Conservation (phyloP, 2,797 vertebrate genomes). For the Denticeps clupeoides region DNA sequence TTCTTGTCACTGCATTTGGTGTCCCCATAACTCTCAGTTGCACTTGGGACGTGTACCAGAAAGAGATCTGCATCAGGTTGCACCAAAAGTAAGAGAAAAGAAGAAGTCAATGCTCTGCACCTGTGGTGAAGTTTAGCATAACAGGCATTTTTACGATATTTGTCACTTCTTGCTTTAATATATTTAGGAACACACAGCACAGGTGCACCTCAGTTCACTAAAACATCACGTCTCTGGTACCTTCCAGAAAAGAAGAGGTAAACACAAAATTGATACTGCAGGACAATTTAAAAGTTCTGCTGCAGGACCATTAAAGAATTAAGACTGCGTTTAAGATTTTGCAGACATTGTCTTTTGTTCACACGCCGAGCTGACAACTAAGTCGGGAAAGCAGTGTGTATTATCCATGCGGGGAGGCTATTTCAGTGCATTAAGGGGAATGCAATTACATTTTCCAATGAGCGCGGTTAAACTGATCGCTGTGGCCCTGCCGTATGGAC, state of each 20-base stretch:
- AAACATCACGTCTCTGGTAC: too few relatives aligned
- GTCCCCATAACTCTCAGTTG: slow-evolving; percentile 13
- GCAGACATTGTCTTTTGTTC: not conserved
- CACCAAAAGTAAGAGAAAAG: slow-evolving; percentile 10
- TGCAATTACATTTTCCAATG: slow-evolving; percentile 24
- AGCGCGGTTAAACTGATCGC: slow-evolving; percentile 22
- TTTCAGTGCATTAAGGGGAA: slow-evolving; percentile 20
- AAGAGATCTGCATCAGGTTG: slow-evolving; percentile 14
- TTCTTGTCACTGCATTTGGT: slow-evolving; percentile 17
- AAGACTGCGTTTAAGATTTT: too few relatives aligned
- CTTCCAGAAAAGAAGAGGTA: too few relatives aligned
- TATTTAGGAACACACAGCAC: too few relatives aligned
- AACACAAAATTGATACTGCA: too few relatives aligned
- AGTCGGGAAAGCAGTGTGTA: slow-evolving; percentile 1
- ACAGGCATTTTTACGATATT: too few relatives aligned
- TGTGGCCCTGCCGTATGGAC: slow-evolving; percentile 14
- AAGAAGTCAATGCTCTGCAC: too few relatives aligned
- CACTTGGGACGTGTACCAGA: not conserved
- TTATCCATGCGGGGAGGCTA: slow-evolving; percentile 10
- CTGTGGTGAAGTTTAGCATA: too few relatives aligned
- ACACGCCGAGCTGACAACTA: slow-evolving; percentile 4
- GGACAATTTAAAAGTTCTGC: too few relatives aligned
- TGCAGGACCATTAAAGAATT: not conserved
- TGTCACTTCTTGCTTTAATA: too few relatives aligned
- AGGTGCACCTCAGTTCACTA: too few relatives aligned